A percentile compares a stretch with the other conserved stretches of the same genome.
Conservation (phyloP, 2,888 invertebrate species). For the Bibio marci region DNA sequence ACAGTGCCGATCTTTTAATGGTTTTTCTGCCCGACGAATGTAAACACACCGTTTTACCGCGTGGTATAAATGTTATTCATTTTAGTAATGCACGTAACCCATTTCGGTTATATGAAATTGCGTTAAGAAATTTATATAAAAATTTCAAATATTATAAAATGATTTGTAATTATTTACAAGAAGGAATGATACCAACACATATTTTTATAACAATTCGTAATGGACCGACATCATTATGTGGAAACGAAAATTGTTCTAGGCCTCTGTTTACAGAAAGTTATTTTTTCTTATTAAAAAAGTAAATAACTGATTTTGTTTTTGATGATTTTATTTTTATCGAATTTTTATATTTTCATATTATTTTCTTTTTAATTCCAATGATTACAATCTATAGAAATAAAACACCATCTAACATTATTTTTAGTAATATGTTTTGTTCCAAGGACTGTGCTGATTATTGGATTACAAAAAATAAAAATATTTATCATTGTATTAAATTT, state of each 20-base stretch:
- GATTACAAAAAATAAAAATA: slow-evolving; percentile 16
- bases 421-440: slow-evolving; percentile 25
- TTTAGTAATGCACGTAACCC: neutral
- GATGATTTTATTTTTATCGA: too few relatives aligned
- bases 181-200: neutral
- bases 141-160: neutral
- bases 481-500: slow-evolving; percentile 1
- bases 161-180: neutral
- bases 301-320: slow-evolving; percentile 2
- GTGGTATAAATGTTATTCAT: neutral
- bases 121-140: neutral
- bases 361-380: slow-evolving; percentile 1
- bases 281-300: slow-evolving; percentile 27
- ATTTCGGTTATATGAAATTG: neutral
- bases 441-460: slow-evolving; percentile 21
- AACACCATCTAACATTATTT: slow-evolving; percentile 24
- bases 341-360: neutral
- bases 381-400: slow-evolving; percentile 15
- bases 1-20: slow-evolving; percentile 4
- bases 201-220: slow-evolving; percentile 8
- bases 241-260: slow-evolving; percentile 19
- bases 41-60: slow-evolving; percentile 1
- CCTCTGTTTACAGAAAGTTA: slow-evolving; percentile 25
- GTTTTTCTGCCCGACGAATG: slow-evolving; percentile 5
- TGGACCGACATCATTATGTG: slow-evolving; percentile 25